A percentile compares a stretch with the other conserved stretches of the same genome.
Evolutionary conservation across 2,113 vertebrate species (phyloP).

Genomic region (Pogona vitticeps): DNA sequence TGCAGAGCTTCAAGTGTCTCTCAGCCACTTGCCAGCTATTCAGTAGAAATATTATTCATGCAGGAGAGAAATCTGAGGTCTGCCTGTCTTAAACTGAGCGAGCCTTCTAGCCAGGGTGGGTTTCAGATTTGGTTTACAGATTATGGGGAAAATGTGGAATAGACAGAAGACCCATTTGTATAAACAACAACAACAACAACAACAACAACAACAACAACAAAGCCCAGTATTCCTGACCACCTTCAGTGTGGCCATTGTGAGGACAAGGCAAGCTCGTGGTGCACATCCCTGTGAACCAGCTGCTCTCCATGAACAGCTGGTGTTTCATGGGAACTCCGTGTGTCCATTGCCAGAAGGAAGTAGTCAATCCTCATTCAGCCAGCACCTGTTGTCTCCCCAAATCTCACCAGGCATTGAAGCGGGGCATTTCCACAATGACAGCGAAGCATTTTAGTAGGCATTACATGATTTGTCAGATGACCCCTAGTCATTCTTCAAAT

Average conservation of each 20-base stretch:
- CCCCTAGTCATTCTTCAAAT: not conserved
- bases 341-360: not conserved
- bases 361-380: not conserved
- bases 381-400: not conserved
- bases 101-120: not conserved
- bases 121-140: not conserved
- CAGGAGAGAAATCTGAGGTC: not conserved
- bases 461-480: constrained; percentile 5
- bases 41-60: not conserved
- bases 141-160: not conserved
- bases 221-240: not conserved
- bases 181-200: too few relatives aligned
- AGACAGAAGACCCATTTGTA: not conserved
- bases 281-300: not conserved
- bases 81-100: not conserved
- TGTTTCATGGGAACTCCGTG: not conserved
- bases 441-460: not conserved
- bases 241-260: not conserved
- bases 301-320: not conserved
- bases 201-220: too few relatives aligned
- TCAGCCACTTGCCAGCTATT: not conserved
- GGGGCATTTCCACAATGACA: not conserved
- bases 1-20: not conserved
- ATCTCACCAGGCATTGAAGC: not conserved
- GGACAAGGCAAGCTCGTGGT: not conserved